Evolutionary conservation across 2,888 invertebrate genomes (phyloP).

Genomic region (Thalpophila matura): DNA sequence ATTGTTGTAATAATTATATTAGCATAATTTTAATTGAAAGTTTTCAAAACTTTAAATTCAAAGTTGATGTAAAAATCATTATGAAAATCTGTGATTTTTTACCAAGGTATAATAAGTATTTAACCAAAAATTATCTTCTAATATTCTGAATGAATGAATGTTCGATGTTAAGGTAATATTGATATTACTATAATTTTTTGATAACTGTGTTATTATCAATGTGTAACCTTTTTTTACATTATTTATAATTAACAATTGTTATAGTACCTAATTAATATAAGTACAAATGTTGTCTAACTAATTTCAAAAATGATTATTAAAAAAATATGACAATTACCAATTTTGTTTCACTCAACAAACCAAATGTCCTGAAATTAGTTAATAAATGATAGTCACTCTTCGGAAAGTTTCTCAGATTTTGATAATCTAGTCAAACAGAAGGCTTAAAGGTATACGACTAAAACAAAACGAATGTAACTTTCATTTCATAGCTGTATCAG

Average conservation of each 20-base stretch:
- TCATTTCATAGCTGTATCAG: no score
- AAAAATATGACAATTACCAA: slow-evolving; percentile 8
- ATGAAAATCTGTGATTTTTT: no score
- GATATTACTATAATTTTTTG: slow-evolving; percentile 19
- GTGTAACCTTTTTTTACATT: slow-evolving; percentile 7
- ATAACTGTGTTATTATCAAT: slow-evolving; percentile 16
- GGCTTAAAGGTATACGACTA: no score
- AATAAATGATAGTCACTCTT: slow-evolving; percentile 9
- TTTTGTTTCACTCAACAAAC: slow-evolving; percentile 3
- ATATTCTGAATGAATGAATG: slow-evolving; percentile 15
- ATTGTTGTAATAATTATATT: no score
- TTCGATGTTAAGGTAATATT: slow-evolving; percentile 19
- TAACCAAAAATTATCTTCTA: no score
- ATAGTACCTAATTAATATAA: slow-evolving; percentile 16
- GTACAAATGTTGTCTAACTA: slow-evolving; percentile 18
- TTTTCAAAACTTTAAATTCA: no score
- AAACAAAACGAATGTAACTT: no score
- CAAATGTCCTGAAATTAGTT: slow-evolving; percentile 9
- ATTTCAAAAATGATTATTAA: slow-evolving; percentile 8
- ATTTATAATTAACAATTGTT: slow-evolving; percentile 11
- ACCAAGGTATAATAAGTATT: no score
- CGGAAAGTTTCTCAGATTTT: neutral
- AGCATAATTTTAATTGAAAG: no score
- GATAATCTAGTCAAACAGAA: no score
- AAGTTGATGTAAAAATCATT: no score